Percentiles rank a stretch among this genome's conserved stretches.
phyloP scores from a whole-genome alignment of 2,888 invertebrate species.

The Latrodectus elegans region DNA sequence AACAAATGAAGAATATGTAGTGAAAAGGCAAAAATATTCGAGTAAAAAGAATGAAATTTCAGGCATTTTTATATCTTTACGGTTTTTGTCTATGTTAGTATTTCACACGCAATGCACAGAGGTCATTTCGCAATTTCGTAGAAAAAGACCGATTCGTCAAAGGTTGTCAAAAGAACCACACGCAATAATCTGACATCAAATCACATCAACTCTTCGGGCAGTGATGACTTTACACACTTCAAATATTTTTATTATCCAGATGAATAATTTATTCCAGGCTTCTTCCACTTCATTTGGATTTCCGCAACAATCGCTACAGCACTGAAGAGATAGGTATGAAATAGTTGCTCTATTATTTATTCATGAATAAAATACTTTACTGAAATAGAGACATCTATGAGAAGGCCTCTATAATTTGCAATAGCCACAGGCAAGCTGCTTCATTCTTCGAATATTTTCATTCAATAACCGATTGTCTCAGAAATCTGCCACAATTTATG shows the following conservation, averaged over 20 bases:
- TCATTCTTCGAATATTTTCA: too few relatives aligned
- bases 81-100: neutral
- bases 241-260: slow-evolving; percentile 10
- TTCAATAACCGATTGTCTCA: too few relatives aligned
- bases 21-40: too few relatives aligned
- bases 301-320: neutral
- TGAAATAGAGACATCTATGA: too few relatives aligned
- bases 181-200: neutral
- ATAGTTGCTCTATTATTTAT: too few relatives aligned
- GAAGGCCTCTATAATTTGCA: too few relatives aligned
- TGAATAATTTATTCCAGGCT: slow-evolving; percentile 1
- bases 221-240: neutral
- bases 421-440: too few relatives aligned
- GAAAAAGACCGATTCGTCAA: slow-evolving; percentile 32
- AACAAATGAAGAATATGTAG: too few relatives aligned
- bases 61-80: neutral
- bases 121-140: slow-evolving; percentile 22
- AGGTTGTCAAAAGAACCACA: slow-evolving; percentile 6
- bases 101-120: neutral
- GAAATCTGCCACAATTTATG: too few relatives aligned
- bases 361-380: too few relatives aligned
- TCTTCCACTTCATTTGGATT: neutral
- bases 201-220: neutral
- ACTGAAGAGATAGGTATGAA: too few relatives aligned
- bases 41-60: too few relatives aligned